Evolutionary conservation across 2,113 vertebrate genomes (phyloP), one percentile per base, ranked within the genome.

Genomic region (Sinosuthora webbiana): DNA sequence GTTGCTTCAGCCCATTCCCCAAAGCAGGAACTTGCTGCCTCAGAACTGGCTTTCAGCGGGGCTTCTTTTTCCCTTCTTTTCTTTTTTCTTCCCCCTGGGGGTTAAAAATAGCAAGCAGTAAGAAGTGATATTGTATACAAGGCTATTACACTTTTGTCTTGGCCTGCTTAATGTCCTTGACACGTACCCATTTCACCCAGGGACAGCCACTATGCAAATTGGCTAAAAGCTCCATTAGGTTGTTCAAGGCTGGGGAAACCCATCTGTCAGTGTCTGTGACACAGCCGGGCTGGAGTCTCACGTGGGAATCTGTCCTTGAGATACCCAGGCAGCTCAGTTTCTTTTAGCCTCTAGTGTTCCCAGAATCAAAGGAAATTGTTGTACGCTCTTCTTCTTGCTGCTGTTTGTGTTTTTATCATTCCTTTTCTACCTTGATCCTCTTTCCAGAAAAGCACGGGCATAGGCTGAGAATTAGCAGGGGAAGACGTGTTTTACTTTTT

Each of bases 251-350:
- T 97, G 97, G 97, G 96, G 95, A 97, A 98, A 95, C 96, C 97
- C 97, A 98, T 98, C 98, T 98, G 97, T 98, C 98, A 97, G 94
- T 94, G 96, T 97, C 96, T 96, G 92, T 97, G 97, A 95, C 97
- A 97, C 97, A 96, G 96, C 93, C 82, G 41, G 84, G 97, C 95
- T 96, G 95, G 81, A 96, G 92, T 87, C 97, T 97, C 95, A 95
- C n/a, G 64, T 97, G 96, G 96, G 96, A 96, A 90, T 94, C 95
- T 95, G 97, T 97, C 98, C 98, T 98, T 97, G 98, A 98, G 97
- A 97, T 85, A 95, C 86, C 93, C 94, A 97, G 96, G 96, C 97
- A 95, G 91, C 96, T 44, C 91, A 94, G 86, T 93, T 81, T 91
- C 70, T 76, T 79, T 83, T 76, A 85, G 83, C 55, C 63, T 83